Evolutionary conservation across 2,797 vertebrate genomes (phyloP), one percentile per base, ranked within the genome.

Genomic region (Gymnoscopelus microlampas): DNA sequence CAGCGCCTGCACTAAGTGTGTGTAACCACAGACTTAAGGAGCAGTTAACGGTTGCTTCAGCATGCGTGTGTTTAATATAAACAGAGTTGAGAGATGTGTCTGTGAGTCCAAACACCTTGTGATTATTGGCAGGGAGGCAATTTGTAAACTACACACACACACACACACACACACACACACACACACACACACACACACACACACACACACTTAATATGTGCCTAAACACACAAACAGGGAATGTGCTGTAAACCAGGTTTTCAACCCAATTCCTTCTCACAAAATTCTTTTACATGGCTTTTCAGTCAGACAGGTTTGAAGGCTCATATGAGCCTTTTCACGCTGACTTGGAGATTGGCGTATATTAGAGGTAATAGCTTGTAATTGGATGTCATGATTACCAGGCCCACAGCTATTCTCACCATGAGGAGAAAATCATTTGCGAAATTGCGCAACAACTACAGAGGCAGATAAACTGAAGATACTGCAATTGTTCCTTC

Each of bases 41-140:
- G 60, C 85, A 74, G 89, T 86, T 87, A 91, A 88, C 80, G 61
- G 77, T 68, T 14, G 13, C n/a, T 0, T 55, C 5, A 3, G 50
- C 50, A 35, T 63, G 71, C 48, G 64, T 76, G 74, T 66, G 60
- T 66, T 71, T 70, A 80, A 63, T 84, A 85, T 81, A 88, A 89
- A 91, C 88, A 89, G 61, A 81, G 72, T 74, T 58, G 62, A 88
- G 76, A 81, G 74, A 84, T 73, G 54, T 39, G 70, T 80, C 84
- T 72, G 53, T 86, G 72, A 76, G 56, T 78, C 84, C 50, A 60
- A 60, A 70, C 60, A 78, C 32, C 35, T 49, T 68, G 71, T 58
- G 44, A 57, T 60, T 44, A 14, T 14, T 24, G 19, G 26, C 1
- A 53, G 23, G 53, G 66, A 69, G 49, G 58, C 39, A 76, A 78